Base-by-base conservation (phyloP, 2,113 vertebrate genomes). In the Pomatorhinus ruficollis region DNA sequence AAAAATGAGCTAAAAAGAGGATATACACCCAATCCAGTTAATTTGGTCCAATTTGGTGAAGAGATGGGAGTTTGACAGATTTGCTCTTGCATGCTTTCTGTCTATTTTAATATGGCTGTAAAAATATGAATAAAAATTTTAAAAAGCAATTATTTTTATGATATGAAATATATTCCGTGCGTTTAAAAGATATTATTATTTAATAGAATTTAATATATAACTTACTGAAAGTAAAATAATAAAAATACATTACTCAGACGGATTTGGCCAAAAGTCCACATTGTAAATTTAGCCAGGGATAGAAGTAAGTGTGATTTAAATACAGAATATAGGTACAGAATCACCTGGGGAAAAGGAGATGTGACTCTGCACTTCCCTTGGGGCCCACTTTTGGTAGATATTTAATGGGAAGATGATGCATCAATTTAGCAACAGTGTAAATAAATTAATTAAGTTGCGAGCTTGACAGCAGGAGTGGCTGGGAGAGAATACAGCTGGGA, bases 391-490 rank as follows among this genome's bases (percentile, higher is more conserved):
- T 23, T 77, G 75, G 90, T 25, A 24, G 90, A 3, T 69, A 56
- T 87, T 85, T 88, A 72, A 78, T 22, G 45, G 66, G 68, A 88
- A 88, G 49, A 91, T 89, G 72, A 88, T 90, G 79, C 83, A 78
- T 86, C 52, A 53, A 15, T 93, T 91, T 56, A 89, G 52, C 44
- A 61, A 13, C 75, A 75, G 85, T 68, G 79, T 93, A 92, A 96
- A 96, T 95, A 93, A 93, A 92, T 25, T 95, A 77, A 91, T 96
- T 90, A 86, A 95, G 39, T 45, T 66, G 24, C 50, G 82, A 88
- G 71, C 47, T 47, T 63, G 75, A 45, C 74, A 91, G 87, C 60
- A 60, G 4, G 10, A 27, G 2, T 66, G 84, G 2, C 90, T 80
- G 69, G 75, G 70, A 81, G 60, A 27, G 59, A 94, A 90, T 83